These are phyloP conservation scores for Paramuricea clavata DNA, from an alignment of 92 coral and sea anemone species.

Conservation along the genomic window DNA sequence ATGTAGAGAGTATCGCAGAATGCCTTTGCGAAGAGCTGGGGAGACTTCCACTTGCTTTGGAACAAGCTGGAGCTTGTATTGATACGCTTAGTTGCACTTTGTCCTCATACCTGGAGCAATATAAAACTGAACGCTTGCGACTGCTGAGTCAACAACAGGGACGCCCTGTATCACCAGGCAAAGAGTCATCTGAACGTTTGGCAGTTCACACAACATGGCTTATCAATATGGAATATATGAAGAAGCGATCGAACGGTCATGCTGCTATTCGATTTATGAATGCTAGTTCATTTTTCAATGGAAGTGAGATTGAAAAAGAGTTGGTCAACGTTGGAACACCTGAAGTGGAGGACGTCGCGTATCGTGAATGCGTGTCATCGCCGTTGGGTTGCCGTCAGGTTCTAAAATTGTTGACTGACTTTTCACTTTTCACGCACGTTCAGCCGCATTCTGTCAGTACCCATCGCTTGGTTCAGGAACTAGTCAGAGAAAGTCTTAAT, in stretches of 20 bases:
- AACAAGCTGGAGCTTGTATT: conserved; percentile 73
- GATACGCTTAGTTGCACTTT: not conserved
- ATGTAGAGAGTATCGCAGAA: not conserved
- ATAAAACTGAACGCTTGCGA: not conserved
- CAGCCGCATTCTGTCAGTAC: not conserved
- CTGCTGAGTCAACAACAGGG: not conserved
- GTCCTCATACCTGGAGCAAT: not conserved
- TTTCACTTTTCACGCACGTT: not conserved
- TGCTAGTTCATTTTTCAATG: conserved; percentile 19
- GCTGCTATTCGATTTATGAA: conserved; percentile 13
- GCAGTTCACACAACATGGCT: conserved; percentile 69
- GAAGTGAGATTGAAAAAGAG: conserved; percentile 21
- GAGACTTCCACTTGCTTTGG: conserved; percentile 83
- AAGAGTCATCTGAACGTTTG: conserved; percentile 57
- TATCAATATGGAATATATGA: conserved; percentile 57
- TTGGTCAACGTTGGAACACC: conserved; percentile 43
- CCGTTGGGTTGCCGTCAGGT: not conserved
- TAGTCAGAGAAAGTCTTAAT: conserved; percentile 5
- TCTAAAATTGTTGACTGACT: not conserved
- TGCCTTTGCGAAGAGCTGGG: conserved; percentile 73
- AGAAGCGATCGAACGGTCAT: not conserved
- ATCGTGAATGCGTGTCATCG: not conserved
- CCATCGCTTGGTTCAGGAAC: conserved; percentile 36
- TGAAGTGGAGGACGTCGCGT: not conserved
- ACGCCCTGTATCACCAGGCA: not conserved